A percentile compares a stretch with the other conserved stretches of the same genome.
Conservation (phyloP, 53 echinoderm and acorn worm species). For the Temnopleurus reevesii region DNA sequence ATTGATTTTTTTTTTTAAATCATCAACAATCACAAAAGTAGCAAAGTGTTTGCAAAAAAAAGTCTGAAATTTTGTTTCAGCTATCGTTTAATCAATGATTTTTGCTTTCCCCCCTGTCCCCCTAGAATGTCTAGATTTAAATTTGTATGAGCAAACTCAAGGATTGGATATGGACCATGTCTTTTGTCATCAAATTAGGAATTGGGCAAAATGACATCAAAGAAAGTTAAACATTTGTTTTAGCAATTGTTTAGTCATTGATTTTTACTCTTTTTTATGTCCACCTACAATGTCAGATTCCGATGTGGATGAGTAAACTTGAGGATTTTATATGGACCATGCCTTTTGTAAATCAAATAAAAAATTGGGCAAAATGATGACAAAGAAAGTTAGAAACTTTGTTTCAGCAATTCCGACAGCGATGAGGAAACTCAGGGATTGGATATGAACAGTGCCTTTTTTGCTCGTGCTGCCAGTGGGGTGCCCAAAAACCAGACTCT, state of each 20-base stretch:
- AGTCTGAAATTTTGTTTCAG: no score
- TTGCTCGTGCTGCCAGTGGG: conserved; percentile 71
- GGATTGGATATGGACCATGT: conserved; percentile 77
- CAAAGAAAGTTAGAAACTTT: no score
- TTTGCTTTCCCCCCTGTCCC: not conserved
- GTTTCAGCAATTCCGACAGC: conserved; percentile 36
- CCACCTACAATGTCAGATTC: not conserved
- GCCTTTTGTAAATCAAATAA: conserved; percentile 78
- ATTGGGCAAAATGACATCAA: conserved; percentile 49
- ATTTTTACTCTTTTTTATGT: no score
- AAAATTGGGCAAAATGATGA: conserved; percentile 56
- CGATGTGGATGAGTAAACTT: conserved; percentile 61
- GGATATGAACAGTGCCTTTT: conserved; percentile 83
- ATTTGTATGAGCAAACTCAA: conserved; percentile 62
- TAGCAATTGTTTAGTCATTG: no score
- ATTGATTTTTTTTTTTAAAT: no score
- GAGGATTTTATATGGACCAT: conserved; percentile 70
- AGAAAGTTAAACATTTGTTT: no score
- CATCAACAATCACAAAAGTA: no score
- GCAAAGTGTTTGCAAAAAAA: no score
- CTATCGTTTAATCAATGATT: no score
- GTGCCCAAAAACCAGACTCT: conserved; percentile 57
- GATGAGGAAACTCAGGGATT: conserved; percentile 70
- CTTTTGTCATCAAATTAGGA: conserved; percentile 75
- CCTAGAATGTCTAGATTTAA: conserved; percentile 18